Evolutionary conservation across 2,797 vertebrate genomes (phyloP).

Genomic region (Enteromius mattozi): DNA sequence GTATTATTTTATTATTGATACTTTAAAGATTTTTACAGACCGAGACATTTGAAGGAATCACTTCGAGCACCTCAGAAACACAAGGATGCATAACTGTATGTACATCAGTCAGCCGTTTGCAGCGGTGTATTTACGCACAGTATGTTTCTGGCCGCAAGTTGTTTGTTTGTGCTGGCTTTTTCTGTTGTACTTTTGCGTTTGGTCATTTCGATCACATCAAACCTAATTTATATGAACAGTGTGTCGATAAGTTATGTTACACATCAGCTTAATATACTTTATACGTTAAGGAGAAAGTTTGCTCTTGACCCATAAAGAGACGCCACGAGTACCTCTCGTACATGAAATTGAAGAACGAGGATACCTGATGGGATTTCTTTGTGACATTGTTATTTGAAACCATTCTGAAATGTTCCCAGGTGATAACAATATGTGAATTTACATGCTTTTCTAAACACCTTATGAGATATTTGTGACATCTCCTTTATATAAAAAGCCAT

Average conservation of each 20-base stretch:
- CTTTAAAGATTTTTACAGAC: neutral
- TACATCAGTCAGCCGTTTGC: neutral
- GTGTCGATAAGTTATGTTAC: conserved; percentile 73
- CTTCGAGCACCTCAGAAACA: neutral
- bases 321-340: conserved; percentile 10
- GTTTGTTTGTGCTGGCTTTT: conserved; percentile 95
- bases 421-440: neutral
- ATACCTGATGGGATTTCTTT: neutral
- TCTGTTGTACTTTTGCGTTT: conserved; percentile 84
- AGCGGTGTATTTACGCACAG: neutral
- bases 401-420: neutral
- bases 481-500: neutral
- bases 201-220: conserved; percentile 84
- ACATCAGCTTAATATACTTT: conserved; percentile 70
- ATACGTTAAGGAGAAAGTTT: conserved; percentile 71
- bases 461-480: conserved; percentile 28
- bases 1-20: neutral
- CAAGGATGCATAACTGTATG: neutral
- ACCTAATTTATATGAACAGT: conserved; percentile 88
- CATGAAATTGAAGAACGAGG: neutral
- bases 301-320: conserved; percentile 3
- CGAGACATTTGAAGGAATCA: neutral
- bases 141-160: conserved; percentile 50
- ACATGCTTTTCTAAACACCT: neutral
- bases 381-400: neutral